phyloP scores from a whole-genome alignment of 2,888 invertebrate genomes.

The Tigriopus californicus region DNA sequence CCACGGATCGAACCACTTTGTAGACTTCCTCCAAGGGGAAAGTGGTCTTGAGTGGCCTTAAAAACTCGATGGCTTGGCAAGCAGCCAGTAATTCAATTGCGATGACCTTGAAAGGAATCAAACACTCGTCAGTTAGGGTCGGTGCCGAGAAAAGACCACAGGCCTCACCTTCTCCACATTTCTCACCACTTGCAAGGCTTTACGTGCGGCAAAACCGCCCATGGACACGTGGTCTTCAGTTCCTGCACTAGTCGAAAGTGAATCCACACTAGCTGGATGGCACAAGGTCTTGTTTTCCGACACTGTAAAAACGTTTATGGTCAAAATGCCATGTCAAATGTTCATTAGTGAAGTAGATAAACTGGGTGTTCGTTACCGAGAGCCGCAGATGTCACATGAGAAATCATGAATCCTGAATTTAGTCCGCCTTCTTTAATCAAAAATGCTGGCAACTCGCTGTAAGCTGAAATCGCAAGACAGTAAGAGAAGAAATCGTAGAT shows the following conservation, averaged over 20 bases:
- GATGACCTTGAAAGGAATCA: constrained; percentile 24
- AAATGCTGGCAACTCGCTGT: constrained; percentile 44
- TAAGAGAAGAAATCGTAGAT: background rate
- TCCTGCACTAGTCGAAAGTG: constrained; percentile 42
- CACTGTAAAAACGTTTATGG: constrained; percentile 30
- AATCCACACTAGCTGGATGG: constrained; percentile 46
- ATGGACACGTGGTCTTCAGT: constrained; percentile 50
- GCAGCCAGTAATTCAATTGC: constrained; percentile 45
- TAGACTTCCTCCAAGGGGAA: constrained; percentile 43
- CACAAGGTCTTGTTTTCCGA: constrained; percentile 48
- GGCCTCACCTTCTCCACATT: constrained; percentile 34
- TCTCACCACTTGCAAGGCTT: constrained; percentile 36
- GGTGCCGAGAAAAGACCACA: no score
- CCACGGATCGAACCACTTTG: constrained; percentile 34
- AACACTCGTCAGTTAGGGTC: no score
- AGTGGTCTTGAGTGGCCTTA: constrained; percentile 41
- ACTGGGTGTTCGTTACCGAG: constrained; percentile 31
- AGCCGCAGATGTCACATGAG: constrained; percentile 44
- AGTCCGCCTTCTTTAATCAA: constrained; percentile 44
- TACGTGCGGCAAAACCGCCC: constrained; percentile 45
- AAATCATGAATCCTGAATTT: constrained; percentile 48
- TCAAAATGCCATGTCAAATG: no score
- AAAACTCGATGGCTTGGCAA: constrained; percentile 46
- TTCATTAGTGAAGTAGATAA: no score
- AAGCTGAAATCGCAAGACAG: constrained; percentile 25